Evolutionary conservation across 2,888 invertebrate species (phyloP), one percentile per base, ranked within the genome.

Genomic region (Drosophila yooni): DNA sequence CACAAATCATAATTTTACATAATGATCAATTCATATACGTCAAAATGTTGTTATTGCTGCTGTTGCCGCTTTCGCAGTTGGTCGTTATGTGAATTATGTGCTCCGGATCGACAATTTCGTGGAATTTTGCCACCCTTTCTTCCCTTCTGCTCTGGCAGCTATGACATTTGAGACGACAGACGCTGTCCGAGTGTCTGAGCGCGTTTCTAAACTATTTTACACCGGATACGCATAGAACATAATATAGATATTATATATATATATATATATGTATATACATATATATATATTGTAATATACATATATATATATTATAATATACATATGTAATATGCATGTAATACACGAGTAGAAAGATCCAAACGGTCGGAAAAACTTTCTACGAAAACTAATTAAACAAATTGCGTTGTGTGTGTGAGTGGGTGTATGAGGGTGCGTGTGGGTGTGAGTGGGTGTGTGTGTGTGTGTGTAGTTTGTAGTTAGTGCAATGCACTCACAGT

Each of bases 11-110:
- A 73, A 89, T 89, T 89, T 89, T 83, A 82, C 87, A 88, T 90
- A 88, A 89, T 89, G 90, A 89, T 89, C 89, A 89, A 90, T 90
- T 90, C 89, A 89, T 89, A 87, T 80, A 85, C 74, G 88, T 90
- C 89, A 81, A 82, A 88, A 80, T 73, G 78, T 75, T 74, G 78
- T 71, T 76, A 57, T 52, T 36, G 67, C 15, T n/a, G 38, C 29
- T 31, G 51, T 31, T 25, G 53, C 15, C 54, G 51, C 29, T 40
- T 54, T 64, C 50, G 36, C 74, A 54, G 68, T 67, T 54, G 72
- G 54, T 58, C 64, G 66, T 61, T 59, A 64, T 74, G 74, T 79
- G 82, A 81, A 69, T 88, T 86, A 81, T 86, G 82, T 70, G 58
- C 33, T 60, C 48, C 71, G 69, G 48, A 67, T 65, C 68, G 66